Evolutionary conservation across 1,140 invertebrate species (phyloP).

Genomic region (Apis laboriosa): DNA sequence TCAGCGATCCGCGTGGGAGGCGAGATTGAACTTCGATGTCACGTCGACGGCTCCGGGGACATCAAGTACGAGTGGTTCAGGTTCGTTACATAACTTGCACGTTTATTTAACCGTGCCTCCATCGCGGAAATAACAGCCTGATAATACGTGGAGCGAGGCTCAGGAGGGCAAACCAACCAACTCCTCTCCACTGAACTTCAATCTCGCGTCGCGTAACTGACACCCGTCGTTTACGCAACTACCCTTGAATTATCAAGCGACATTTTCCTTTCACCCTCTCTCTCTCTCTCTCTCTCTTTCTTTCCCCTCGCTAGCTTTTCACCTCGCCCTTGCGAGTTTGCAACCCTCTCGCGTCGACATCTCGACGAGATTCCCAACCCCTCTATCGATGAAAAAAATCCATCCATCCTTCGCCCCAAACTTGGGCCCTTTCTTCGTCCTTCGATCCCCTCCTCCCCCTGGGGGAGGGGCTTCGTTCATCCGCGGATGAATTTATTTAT

Average conservation of each 20-base stretch:
- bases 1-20: slow-evolving; percentile 81
- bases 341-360: slow-evolving; percentile 1
- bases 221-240: slow-evolving; percentile 52
- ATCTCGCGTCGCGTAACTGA: slow-evolving; percentile 42
- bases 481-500: no score
- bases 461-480: no score
- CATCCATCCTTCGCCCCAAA: background rate
- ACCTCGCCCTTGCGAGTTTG: background rate
- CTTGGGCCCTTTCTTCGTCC: background rate
- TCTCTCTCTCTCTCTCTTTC: background rate
- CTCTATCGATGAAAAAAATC: slow-evolving; percentile 1
- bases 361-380: background rate
- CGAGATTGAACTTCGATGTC: slow-evolving; percentile 87
- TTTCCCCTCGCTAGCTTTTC: slow-evolving; percentile 8
- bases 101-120: slow-evolving; percentile 33
- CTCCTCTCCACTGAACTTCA: slow-evolving; percentile 31
- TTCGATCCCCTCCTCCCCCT: no score
- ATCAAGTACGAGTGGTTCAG: slow-evolving; percentile 89
- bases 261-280: slow-evolving; percentile 24
- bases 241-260: slow-evolving; percentile 56
- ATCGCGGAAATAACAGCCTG: slow-evolving; percentile 4
- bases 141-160: slow-evolving; percentile 19
- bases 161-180: background rate
- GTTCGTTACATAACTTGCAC: slow-evolving; percentile 73
- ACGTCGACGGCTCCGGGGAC: slow-evolving; percentile 87